Conservation (phyloP, 1,140 invertebrate species). For the Drosophila pseudoobscura region DNA sequence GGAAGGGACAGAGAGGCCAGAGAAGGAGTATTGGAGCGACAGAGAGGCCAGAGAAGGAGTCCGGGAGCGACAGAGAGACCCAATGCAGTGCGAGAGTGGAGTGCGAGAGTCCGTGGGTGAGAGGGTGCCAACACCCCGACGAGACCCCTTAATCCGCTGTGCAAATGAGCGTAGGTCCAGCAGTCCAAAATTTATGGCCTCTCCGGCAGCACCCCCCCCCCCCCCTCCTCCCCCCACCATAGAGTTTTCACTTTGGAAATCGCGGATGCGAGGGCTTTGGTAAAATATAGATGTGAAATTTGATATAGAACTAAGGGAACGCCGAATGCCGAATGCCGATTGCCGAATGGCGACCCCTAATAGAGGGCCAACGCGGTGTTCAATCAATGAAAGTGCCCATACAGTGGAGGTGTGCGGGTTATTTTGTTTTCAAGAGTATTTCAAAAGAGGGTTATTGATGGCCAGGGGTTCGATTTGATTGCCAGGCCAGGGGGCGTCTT, state of each 20-base stretch:
- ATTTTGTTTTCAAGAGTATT: no score
- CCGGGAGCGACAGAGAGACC: no score
- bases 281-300: conserved; percentile 73
- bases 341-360: conserved; percentile 38
- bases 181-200: conserved; percentile 70
- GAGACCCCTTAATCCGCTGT: conserved; percentile 78
- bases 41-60: no score
- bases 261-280: conserved; percentile 30
- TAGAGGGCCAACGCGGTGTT: conserved; percentile 42
- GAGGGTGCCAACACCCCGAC: conserved; percentile 59
- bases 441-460: no score
- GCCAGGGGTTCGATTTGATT: no score
- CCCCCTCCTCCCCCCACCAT: neutral
- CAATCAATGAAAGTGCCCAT: conserved; percentile 54
- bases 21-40: no score
- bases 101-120: no score
- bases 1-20: no score
- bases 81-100: no score
- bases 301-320: conserved; percentile 38
- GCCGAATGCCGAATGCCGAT: neutral
- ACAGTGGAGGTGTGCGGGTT: no score
- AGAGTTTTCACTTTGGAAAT: conserved; percentile 52
- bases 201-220: conserved; percentile 38
- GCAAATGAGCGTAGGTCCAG: conserved; percentile 62
- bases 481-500: no score